These are phyloP conservation scores for Echeneis naucrates DNA, from an alignment of 2,797 vertebrate genomes.

Conservation along the genomic window DNA sequence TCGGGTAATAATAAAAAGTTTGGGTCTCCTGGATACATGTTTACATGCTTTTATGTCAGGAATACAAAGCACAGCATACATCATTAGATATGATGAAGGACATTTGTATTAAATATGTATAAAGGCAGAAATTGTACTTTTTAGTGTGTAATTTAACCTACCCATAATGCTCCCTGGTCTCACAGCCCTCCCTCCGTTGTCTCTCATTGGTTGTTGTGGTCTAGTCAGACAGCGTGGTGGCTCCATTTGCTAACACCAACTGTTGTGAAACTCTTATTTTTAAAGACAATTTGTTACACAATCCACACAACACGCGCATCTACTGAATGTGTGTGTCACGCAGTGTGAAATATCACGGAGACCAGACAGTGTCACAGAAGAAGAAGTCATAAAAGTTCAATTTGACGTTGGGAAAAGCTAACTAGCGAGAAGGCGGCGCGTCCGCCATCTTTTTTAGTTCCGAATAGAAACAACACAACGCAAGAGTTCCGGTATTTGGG, in stretches of 20 bases:
- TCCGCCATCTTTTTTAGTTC: slow-evolving; percentile 6
- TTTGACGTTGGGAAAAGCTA: not conserved
- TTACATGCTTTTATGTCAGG: fast-evolving
- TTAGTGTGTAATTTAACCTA: not conserved
- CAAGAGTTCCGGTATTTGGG: not conserved
- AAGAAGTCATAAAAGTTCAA: fast-evolving
- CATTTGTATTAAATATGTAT: too few relatives aligned
- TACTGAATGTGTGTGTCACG: fast-evolving
- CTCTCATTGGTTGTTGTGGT: slow-evolving; percentile 48
- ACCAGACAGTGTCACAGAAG: fast-evolving
- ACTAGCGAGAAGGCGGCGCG: fast-evolving
- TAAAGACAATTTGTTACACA: fast-evolving
- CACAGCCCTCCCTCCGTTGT: fast-evolving
- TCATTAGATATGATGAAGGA: fast-evolving
- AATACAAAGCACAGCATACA: not conserved
- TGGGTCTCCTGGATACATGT: not conserved
- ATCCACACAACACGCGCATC: fast-evolving
- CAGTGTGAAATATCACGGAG: fast-evolving
- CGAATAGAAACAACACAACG: slow-evolving; percentile 5
- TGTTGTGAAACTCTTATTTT: fast-evolving
- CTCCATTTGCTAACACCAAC: slow-evolving; percentile 44
- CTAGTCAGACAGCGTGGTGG: slow-evolving; percentile 11
- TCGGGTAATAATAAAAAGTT: too few relatives aligned
- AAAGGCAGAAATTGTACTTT: too few relatives aligned
- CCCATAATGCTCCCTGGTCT: slow-evolving; percentile 52